Base-by-base conservation (phyloP, 2,113 vertebrate species). In the Lates calcarifer region DNA sequence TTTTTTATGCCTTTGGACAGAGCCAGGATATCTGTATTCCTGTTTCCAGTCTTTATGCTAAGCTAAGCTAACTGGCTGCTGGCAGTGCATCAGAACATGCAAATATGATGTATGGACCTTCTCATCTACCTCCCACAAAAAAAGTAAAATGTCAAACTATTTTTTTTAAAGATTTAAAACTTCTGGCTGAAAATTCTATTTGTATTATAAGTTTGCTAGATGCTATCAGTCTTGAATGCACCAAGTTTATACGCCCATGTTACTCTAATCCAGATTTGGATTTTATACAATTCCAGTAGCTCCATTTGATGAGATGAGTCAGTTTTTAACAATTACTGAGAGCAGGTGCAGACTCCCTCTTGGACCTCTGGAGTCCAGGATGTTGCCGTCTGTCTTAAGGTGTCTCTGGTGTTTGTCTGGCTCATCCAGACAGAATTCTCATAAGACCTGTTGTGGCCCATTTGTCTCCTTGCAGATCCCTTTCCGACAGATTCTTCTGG, bases 291-390 rank as follows among this genome's bases (percentile, higher is more conserved):
- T 17, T 39, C 9, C 26, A 14, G 65, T 62, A 35, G 29, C 64
- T 26, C 72, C 74, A 62, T 58, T 24, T 62, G 74, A 22, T 56
- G n/a, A 85, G 33, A 60, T 67, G 31, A 79, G 58, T 82, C 72
- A 7, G 33, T 31, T 74, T 83, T 70, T 3, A 77, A 69, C 15
- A 18, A 71, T 20, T 6, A 15, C 28, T 43, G 62, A 35, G 39
- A 91, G 83, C 92, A 93, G 91, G 92, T 92, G 91, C 87, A 80
- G 79, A 82, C 63, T 87, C 67, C 57, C n/a, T 68, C 45, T 58
- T 18, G 74, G 82, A 84, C 72, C 74, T 69, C 56, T 62, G 61
- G 72, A 63, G 61, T 79, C 69, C 69, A 57, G 62, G 64, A 76
- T 77, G 83, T 86, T 78, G 56, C 65, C 79, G 76, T 87, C 81